Conservation (phyloP, 2,113 vertebrate genomes). For the Lepus timidus region DNA sequence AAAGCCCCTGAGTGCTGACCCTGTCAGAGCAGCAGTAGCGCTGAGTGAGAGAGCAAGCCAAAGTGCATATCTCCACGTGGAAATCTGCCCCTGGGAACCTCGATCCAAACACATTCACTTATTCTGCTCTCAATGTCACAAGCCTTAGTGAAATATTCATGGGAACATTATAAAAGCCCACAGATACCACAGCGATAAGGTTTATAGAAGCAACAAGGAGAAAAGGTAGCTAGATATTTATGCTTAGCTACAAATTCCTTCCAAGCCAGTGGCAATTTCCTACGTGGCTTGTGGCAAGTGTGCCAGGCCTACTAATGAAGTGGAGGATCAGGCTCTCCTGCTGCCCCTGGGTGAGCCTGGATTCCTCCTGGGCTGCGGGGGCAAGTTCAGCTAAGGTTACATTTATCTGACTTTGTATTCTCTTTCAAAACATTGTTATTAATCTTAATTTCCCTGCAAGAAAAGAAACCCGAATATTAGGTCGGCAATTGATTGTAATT, state of each 20-base stretch:
- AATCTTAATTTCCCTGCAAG: constrained; percentile 45
- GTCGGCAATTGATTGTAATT: constrained; percentile 4
- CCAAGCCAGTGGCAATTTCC: background rate
- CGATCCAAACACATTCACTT: background rate
- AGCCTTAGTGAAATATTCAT: constrained; percentile 46
- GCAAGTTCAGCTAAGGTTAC: constrained; percentile 37
- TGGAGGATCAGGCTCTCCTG: background rate
- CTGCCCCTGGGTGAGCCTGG: background rate
- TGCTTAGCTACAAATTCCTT: background rate
- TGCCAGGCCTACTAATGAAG: background rate
- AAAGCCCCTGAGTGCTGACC: background rate
- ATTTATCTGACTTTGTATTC: constrained; percentile 19
- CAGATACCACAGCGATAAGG: background rate
- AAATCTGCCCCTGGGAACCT: constrained; percentile 40
- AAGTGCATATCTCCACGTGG: background rate
- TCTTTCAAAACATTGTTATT: constrained; percentile 46
- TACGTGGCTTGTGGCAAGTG: constrained; percentile 34
- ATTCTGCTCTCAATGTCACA: background rate
- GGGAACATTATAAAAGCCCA: constrained; percentile 29
- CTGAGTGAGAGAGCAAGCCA: background rate
- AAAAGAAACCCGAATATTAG: constrained; percentile 45
- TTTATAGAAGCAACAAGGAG: constrained; percentile 1
- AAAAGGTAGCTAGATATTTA: background rate
- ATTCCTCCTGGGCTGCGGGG: background rate
- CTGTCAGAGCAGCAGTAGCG: background rate